Evolutionary conservation across 2,113 vertebrate genomes (phyloP).

Genomic region (Marcusenius ussheri): DNA sequence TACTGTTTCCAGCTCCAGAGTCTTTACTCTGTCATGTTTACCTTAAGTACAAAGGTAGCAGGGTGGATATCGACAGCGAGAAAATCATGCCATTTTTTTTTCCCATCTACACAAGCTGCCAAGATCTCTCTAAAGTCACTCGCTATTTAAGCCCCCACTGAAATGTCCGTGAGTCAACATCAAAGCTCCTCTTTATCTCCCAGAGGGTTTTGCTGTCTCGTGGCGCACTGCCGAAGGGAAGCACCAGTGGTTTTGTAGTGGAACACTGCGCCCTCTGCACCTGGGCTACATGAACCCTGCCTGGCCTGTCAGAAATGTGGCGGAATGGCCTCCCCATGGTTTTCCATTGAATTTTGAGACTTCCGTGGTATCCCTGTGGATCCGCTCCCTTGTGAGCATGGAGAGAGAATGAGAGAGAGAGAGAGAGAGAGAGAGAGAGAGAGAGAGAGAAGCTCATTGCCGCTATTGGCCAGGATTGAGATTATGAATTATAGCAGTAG

Average conservation of each 20-base stretch:
- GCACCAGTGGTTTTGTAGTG: neutral
- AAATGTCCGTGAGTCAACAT: neutral
- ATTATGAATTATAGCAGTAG: constrained; percentile 6
- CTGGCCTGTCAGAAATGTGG: neutral
- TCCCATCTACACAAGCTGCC: constrained; percentile 21
- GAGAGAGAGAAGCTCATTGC: neutral
- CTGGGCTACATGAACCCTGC: too few species aligned
- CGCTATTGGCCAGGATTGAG: neutral
- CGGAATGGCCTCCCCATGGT: neutral
- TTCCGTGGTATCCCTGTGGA: neutral
- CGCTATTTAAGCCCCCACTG: constrained; percentile 9
- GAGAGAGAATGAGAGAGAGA: neutral
- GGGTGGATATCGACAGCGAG: constrained; percentile 25
- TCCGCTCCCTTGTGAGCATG: neutral
- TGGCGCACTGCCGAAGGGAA: neutral
- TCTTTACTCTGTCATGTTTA: constrained; percentile 31
- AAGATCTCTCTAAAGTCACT: constrained; percentile 15
- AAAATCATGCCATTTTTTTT: constrained; percentile 17
- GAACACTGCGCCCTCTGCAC: neutral
- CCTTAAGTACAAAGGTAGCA: constrained; percentile 29
- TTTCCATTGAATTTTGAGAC: neutral
- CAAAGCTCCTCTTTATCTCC: neutral
- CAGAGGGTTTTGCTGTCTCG: neutral
- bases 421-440: neutral
- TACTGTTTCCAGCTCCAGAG: constrained; percentile 21